These are phyloP conservation scores for Apotomis capreana DNA, from an alignment of 2,888 invertebrate species.

Conservation along the genomic window DNA sequence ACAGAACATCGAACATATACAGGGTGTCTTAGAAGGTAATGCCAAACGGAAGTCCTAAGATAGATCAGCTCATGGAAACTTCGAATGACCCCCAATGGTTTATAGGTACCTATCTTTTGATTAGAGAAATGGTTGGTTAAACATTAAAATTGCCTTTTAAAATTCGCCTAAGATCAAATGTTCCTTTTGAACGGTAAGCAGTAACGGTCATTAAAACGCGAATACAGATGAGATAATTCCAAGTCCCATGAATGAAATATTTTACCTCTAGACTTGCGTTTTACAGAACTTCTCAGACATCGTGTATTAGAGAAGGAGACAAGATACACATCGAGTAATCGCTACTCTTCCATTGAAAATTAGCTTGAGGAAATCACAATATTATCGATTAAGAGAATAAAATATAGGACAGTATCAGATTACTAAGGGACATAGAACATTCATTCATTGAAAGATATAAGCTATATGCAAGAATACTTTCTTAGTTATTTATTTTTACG, in stretches of 20 bases:
- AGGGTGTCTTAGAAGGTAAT: constrained; percentile 47
- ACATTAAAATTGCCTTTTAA: too few relatives aligned
- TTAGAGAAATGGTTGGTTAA: not conserved
- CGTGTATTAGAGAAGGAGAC: constrained; percentile 38
- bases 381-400: constrained; percentile 38
- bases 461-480: constrained; percentile 32
- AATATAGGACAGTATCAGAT: constrained; percentile 17
- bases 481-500: not conserved
- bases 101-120: not conserved
- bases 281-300: not conserved
- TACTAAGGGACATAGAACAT: constrained; percentile 47
- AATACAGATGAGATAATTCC: not conserved
- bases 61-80: not conserved
- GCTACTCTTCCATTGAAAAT: constrained; percentile 54
- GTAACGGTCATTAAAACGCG: too few relatives aligned
- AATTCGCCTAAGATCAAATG: too few relatives aligned
- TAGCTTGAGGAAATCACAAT: constrained; percentile 27
- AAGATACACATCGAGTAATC: constrained; percentile 56
- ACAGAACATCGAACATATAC: constrained; percentile 58
- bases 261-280: too few relatives aligned
- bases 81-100: not conserved
- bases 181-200: too few relatives aligned
- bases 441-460: constrained; percentile 29
- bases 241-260: not conserved
- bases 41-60: constrained; percentile 47